phyloP scores from a whole-genome alignment of 1,140 invertebrate genomes.

The Drosophila lini region DNA sequence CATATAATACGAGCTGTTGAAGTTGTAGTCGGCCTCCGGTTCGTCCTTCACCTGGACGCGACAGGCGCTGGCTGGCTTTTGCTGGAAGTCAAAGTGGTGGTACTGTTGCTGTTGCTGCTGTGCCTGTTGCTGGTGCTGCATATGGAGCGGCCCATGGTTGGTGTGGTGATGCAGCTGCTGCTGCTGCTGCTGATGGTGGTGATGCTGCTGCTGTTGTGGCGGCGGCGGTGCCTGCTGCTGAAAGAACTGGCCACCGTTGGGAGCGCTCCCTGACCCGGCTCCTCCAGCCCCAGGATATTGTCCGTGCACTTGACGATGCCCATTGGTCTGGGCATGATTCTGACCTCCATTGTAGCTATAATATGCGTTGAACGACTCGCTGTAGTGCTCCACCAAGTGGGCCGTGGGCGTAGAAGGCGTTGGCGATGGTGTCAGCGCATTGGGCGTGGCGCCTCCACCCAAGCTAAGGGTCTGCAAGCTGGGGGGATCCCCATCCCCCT shows the following conservation, averaged over 20 bases:
- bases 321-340: constrained; percentile 37
- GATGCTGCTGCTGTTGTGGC: constrained; percentile 35
- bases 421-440: constrained; percentile 69
- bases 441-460: constrained; percentile 51
- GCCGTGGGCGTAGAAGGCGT: constrained; percentile 66
- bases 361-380: constrained; percentile 63
- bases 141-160: constrained; percentile 42
- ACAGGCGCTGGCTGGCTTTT: constrained; percentile 52
- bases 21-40: constrained; percentile 72
- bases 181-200: constrained; percentile 29
- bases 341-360: constrained; percentile 69
- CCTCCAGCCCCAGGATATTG: constrained; percentile 42
- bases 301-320: constrained; percentile 40
- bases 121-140: constrained; percentile 43
- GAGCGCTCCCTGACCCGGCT: constrained; percentile 6
- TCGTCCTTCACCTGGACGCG: constrained; percentile 67
- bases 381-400: constrained; percentile 66
- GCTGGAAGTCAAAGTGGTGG: constrained; percentile 66
- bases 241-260: constrained; percentile 54
- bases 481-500: constrained; percentile 58
- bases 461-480: constrained; percentile 65
- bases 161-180: constrained; percentile 31
- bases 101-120: constrained; percentile 58
- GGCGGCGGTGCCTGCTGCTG: constrained; percentile 30
- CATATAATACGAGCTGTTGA: constrained; percentile 78